Evolutionary conservation across 2,888 invertebrate genomes (phyloP), one percentile per base, ranked within the genome.

Genomic region (Stenodera caucasica): DNA sequence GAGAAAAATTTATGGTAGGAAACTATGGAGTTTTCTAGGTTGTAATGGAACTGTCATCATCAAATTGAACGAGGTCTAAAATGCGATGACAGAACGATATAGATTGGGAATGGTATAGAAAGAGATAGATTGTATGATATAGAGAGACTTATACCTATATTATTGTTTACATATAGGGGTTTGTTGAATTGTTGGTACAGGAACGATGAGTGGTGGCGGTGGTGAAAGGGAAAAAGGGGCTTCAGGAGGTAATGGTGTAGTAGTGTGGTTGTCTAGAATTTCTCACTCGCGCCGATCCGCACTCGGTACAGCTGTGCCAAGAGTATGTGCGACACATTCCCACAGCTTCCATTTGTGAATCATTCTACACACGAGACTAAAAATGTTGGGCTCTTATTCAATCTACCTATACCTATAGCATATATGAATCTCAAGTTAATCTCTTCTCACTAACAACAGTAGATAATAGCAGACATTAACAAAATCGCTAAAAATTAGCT

Each of bases 261-360:
- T 37, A 30, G 53, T 53, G 67, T 67, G 70, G 69, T 72, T 68
- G 72, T 65, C 67, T 69, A 70, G 72, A 73, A 73, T 73, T 74
- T 72, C 71, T 72, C 75, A 72, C 74, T 72, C 73, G 70, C 73
- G 73, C 71, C 75, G 75, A 72, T 73, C 73, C 70, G 72, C 72
- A 68, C 72, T 67, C 63, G 52, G 75, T 75, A 75, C 75, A 75
- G 75, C 65, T 64, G 60, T 67, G 70, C 65, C 71, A 75, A 75
- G 70, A 75, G 74, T 72, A 69, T 70, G 70, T 72, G 75, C 74
- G 72, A 75, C 74, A 74, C 73, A 71, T 72, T 70, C 72, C 70
- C 71, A 70, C 73, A 71, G 73, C 72, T 69, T 71, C 73, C 72
- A 72, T 71, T 70, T 65, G 67, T 67, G 67, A 66, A 67, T 70